phyloP scores from a whole-genome alignment of 2,113 vertebrate genomes.

The Labeo catla region DNA sequence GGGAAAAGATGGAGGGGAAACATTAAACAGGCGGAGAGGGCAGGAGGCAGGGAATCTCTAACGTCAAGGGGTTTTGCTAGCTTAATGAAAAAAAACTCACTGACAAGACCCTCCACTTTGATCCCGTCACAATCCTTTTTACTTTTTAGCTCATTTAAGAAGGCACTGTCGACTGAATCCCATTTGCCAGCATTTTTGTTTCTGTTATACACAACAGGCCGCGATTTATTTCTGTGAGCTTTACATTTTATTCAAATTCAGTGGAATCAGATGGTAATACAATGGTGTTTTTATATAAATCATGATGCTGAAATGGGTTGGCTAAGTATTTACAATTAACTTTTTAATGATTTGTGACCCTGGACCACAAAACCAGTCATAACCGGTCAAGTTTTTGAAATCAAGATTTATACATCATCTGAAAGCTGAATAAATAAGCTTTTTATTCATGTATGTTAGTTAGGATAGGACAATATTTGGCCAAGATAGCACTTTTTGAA shows the following conservation, averaged over 20 bases:
- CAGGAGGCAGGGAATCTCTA: constrained; percentile 30
- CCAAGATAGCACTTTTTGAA: too few species aligned
- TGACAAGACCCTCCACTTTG: not conserved
- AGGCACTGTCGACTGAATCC: not conserved
- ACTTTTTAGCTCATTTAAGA: constrained; percentile 25
- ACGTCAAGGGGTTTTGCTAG: constrained; percentile 1
- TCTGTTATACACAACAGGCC: not conserved
- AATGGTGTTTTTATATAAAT: not conserved
- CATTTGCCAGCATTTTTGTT: not conserved
- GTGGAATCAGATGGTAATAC: not conserved
- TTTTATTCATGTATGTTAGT: too few species aligned
- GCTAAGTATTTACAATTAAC: too few species aligned
- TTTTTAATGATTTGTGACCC: too few species aligned
- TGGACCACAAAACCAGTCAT: too few species aligned
- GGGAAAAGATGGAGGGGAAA: not conserved
- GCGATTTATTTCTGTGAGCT: not conserved
- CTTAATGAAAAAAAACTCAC: constrained; percentile 19
- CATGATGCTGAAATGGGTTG: not conserved
- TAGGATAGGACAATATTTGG: too few species aligned
- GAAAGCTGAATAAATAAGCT: too few species aligned
- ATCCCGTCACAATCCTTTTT: constrained; percentile 29
- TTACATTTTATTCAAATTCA: not conserved
- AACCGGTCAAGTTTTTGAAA: too few species aligned
- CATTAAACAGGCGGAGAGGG: constrained; percentile 26
- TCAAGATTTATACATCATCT: too few species aligned